Percentiles rank a stretch among this genome's conserved stretches.
These are phyloP conservation scores for Nebria brevicollis DNA, from an alignment of 2,888 invertebrate species.

Conservation along the genomic window DNA sequence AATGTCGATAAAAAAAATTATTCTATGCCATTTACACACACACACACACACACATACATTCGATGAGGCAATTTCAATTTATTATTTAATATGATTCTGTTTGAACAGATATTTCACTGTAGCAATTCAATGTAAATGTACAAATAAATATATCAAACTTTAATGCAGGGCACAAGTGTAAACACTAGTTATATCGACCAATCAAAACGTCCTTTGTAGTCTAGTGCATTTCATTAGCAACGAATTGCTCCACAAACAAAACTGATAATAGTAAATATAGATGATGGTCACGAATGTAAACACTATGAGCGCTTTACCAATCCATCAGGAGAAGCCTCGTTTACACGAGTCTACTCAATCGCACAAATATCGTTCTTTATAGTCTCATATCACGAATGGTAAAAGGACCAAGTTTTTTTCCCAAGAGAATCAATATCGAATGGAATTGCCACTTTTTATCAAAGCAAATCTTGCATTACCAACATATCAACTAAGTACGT, in stretches of 20 bases:
- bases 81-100: constrained; percentile 29
- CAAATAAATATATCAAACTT: constrained; percentile 47
- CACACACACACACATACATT: not conserved
- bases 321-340: not conserved
- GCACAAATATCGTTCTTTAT: not conserved
- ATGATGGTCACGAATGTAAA: not conserved
- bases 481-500: no score
- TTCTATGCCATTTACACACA: constrained; percentile 12
- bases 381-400: constrained; percentile 4
- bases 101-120: constrained; percentile 47
- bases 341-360: not conserved
- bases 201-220: constrained; percentile 46
- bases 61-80: constrained; percentile 37
- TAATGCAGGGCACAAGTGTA: constrained; percentile 46
- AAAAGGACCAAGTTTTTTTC: not conserved
- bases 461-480: no score
- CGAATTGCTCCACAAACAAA: constrained; percentile 43
- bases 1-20: constrained; percentile 20
- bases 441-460: no score
- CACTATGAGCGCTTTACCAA: not conserved
- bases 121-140: constrained; percentile 42
- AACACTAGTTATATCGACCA: constrained; percentile 47
- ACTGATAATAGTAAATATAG: constrained; percentile 38
- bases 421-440: no score
- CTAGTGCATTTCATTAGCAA: constrained; percentile 46